phyloP scores from a whole-genome alignment of 2,888 invertebrate genomes.

The Trichopria drosophilae region DNA sequence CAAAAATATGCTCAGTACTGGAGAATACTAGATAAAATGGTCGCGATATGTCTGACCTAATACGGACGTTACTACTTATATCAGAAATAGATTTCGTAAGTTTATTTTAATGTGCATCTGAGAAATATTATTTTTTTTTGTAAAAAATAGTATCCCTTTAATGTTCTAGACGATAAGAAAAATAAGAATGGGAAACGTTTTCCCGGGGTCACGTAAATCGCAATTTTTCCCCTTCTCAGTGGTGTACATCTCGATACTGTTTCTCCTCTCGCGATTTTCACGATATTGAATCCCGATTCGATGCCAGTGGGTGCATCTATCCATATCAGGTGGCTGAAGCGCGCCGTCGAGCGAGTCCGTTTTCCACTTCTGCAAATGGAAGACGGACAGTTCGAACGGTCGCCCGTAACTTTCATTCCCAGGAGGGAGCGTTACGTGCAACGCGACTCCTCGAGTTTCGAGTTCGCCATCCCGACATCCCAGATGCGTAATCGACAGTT shows the following conservation, averaged over 20 bases:
- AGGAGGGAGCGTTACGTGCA: conserved; percentile 38
- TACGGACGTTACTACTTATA: too few relatives aligned
- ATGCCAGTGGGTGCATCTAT: conserved; percentile 37
- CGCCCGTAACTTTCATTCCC: conserved; percentile 47
- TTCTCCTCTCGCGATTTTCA: conserved; percentile 14
- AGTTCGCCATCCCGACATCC: conserved; percentile 18
- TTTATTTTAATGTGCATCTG: too few relatives aligned
- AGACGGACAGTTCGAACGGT: conserved; percentile 42
- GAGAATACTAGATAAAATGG: too few relatives aligned
- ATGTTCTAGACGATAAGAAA: too few relatives aligned
- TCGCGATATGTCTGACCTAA: too few relatives aligned
- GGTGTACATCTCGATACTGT: too few relatives aligned
- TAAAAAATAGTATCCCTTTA: too few relatives aligned
- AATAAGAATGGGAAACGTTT: conserved; percentile 29
- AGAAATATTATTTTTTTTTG: too few relatives aligned
- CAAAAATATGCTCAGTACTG: too few relatives aligned
- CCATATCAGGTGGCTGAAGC: conserved; percentile 38
- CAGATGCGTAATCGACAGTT: conserved; percentile 32
- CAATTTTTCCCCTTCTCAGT: conserved; percentile 35
- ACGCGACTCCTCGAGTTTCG: conserved; percentile 17
- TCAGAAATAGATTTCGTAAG: too few relatives aligned
- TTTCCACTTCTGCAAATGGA: conserved; percentile 39
- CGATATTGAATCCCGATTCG: conserved; percentile 48
- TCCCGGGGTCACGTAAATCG: conserved; percentile 24
- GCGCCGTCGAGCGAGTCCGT: conserved; percentile 32